These are phyloP conservation scores for Lobophora halterata DNA, from an alignment of 2,888 invertebrate genomes.

Conservation along the genomic window DNA sequence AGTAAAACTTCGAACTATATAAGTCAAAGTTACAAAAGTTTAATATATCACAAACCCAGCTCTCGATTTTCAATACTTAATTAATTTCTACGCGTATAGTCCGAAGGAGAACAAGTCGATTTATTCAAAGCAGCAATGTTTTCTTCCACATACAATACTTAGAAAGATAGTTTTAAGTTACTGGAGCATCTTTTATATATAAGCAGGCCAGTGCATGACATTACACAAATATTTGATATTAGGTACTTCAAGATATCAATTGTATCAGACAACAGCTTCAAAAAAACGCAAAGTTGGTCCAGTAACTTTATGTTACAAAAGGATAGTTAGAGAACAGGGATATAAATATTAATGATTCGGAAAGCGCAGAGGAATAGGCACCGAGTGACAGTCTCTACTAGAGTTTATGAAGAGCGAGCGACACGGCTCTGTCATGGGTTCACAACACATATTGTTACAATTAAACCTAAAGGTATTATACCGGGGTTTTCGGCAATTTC, in stretches of 20 bases:
- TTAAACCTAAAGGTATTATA: constrained; percentile 87
- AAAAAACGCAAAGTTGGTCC: constrained; percentile 44
- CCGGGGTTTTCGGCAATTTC: constrained; percentile 98
- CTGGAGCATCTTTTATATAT: constrained; percentile 44
- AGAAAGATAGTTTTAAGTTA: constrained; percentile 33
- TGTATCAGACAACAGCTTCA: constrained; percentile 2
- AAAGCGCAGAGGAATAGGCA: constrained; percentile 76
- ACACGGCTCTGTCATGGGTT: constrained; percentile 67
- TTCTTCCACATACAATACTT: constrained; percentile 28
- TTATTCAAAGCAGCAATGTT: constrained; percentile 24
- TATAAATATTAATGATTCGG: constrained; percentile 54
- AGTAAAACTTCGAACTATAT: constrained; percentile 21
- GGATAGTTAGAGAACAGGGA: constrained; percentile 48
- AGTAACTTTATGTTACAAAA: constrained; percentile 47
- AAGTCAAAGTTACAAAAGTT: constrained; percentile 1
- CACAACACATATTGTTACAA: constrained; percentile 81
- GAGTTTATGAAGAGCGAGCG: constrained; percentile 65
- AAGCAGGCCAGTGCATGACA: constrained; percentile 21
- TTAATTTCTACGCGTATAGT: constrained; percentile 19
- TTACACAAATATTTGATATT: constrained; percentile 11
- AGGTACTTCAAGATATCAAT: constrained; percentile 3
- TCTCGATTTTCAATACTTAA: constrained; percentile 1
- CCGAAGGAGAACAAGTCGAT: constrained; percentile 32
- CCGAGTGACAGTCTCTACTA: constrained; percentile 77
- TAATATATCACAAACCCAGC: background rate